Conservation (phyloP, 2,113 vertebrate genomes). For the Gambusia affinis region DNA sequence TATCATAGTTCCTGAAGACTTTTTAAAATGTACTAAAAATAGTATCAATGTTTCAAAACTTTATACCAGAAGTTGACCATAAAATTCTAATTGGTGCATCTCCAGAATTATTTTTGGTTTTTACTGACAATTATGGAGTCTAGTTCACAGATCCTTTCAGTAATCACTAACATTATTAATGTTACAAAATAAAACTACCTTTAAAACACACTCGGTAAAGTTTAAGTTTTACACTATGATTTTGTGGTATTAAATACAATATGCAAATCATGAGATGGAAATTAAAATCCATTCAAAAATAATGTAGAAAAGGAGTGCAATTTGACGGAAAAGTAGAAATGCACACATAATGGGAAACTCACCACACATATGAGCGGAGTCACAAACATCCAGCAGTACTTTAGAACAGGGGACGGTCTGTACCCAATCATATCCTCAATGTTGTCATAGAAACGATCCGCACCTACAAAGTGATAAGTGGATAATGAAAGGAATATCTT, state of each 20-base stretch:
- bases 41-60: too few species aligned
- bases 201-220: not conserved
- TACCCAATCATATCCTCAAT: conserved; percentile 85
- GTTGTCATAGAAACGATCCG: conserved; percentile 82
- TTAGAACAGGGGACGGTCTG: conserved; percentile 66
- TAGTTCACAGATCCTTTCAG: too few species aligned
- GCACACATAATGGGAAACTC: conserved; percentile 31
- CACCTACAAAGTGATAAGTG: conserved; percentile 66
- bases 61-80: too few species aligned
- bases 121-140: too few species aligned
- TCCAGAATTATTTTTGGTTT: too few species aligned
- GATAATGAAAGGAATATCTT: not conserved
- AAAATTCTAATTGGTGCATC: too few species aligned
- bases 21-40: too few species aligned
- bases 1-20: not conserved
- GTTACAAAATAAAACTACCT: too few species aligned
- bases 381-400: conserved; percentile 84
- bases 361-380: conserved; percentile 79
- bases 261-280: not conserved
- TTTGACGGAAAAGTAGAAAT: not conserved
- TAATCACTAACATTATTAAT: too few species aligned
- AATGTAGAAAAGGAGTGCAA: not conserved
- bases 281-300: not conserved
- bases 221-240: not conserved
- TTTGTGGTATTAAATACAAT: not conserved